phyloP scores from a whole-genome alignment of 2,797 vertebrate genomes.

The Dicrostonyx torquatus region DNA sequence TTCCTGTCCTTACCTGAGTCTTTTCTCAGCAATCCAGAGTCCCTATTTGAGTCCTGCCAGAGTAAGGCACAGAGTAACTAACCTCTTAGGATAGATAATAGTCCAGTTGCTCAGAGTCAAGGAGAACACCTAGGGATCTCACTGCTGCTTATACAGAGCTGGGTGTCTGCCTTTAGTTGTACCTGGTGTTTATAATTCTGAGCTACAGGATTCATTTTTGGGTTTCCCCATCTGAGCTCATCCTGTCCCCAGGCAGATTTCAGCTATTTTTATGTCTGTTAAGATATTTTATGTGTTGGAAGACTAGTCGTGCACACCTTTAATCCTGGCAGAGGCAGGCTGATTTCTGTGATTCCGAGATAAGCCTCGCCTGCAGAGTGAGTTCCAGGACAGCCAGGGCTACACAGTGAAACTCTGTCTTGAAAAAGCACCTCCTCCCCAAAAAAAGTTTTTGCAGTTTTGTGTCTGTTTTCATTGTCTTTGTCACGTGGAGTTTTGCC shows the following conservation, averaged over 20 bases:
- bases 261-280: neutral
- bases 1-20: neutral
- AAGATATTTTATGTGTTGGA: neutral
- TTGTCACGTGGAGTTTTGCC: neutral
- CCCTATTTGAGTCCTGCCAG: neutral
- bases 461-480: neutral
- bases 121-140: neutral
- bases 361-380: neutral
- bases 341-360: neutral
- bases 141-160: neutral
- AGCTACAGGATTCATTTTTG: neutral
- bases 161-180: neutral
- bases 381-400: neutral
- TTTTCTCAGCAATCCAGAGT: neutral
- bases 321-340: neutral
- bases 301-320: neutral
- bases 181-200: neutral
- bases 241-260: neutral
- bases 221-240: neutral
- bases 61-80: conserved; percentile 37
- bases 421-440: neutral
- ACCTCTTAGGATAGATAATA: neutral
- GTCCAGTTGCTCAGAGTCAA: neutral
- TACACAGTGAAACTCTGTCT: neutral
- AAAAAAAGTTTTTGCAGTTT: conserved; percentile 33